Evolutionary conservation across 2,113 vertebrate species (phyloP).

Genomic region (Sarotherodon lohbergeri): DNA sequence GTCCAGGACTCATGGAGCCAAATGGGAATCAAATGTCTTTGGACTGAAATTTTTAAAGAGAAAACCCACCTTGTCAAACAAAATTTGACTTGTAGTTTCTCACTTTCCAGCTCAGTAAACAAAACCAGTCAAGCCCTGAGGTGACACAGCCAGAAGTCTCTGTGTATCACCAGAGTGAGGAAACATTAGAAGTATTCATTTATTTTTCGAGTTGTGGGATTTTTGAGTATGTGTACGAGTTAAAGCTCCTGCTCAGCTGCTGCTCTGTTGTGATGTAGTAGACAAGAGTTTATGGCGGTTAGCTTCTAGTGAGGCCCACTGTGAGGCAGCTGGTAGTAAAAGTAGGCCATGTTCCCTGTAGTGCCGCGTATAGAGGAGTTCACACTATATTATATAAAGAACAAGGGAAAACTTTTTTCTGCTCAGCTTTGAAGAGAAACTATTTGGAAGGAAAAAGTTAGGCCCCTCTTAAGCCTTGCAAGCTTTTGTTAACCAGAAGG

Average conservation of each 20-base stretch:
- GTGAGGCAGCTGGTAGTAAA: constrained; percentile 51
- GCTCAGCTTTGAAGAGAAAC: background rate
- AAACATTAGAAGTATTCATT: background rate
- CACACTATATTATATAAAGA: background rate
- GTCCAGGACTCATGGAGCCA: background rate
- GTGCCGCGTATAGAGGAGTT: constrained; percentile 26
- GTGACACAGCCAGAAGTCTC: background rate
- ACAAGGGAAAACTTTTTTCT: background rate
- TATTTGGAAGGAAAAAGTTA: background rate
- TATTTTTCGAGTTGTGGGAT: background rate
- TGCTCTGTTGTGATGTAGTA: constrained; percentile 29
- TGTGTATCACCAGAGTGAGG: background rate
- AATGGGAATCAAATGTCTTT: background rate
- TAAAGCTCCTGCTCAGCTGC: background rate
- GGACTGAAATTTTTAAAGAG: background rate
- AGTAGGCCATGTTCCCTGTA: constrained; percentile 49
- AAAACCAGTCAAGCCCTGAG: background rate
- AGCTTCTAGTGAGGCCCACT: constrained; percentile 42
- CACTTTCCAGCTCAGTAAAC: background rate
- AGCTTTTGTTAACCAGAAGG: background rate
- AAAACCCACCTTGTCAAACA: background rate
- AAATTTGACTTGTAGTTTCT: background rate
- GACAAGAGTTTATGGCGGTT: constrained; percentile 23
- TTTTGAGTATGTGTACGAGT: background rate
- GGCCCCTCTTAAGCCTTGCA: background rate